Evolutionary conservation across 2,888 invertebrate species (phyloP), one percentile per base, ranked within the genome.

Genomic region (Melanostoma scalare): DNA sequence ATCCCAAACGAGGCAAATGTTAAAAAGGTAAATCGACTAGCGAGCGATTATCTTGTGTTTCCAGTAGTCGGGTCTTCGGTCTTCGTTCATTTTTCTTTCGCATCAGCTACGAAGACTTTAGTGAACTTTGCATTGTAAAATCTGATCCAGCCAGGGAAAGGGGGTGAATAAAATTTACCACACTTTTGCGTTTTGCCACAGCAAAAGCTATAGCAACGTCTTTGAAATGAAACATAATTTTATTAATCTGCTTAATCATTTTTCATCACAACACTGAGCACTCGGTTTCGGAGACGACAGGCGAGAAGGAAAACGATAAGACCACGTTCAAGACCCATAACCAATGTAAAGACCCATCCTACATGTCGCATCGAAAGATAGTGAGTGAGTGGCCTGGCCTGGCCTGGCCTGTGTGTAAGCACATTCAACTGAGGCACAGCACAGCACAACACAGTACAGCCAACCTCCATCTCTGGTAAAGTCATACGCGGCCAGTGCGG

Each of bases 331-430:
- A 71, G 67, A 71, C 30, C 69, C 79, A 79, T 79, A 79, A 67
- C 84, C 60, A 79, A 84, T 84, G 79, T 74, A 75, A 75, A 73
- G 82, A 69, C 68, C 61, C 58, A 78, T 84, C 74, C 74, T 84
- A 65, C 82, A 78, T 74, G 78, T 84, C 74, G 65, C 69, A 84
- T 74, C 48, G 42, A 20, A 20, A 69, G 78, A 78, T 74, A 65
- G 52, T 50, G 52, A 4, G 56, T n/a, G 40, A 10, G n/a, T 40
- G 38, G 31, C 10, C 53, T 20, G 20, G 20, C 6, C 53, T 30
- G 6, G 20, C 6, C 4, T 10, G 42, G 33, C 33, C 52, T 35
- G 20, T 67, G 65, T 73, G 68, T 65, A 68, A 67, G 79, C 74
- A 53, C 48, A 72, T 72, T 72, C 38, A 42, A 42, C 63, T 76